Conservation (phyloP, 2,797 vertebrate species). For the Centroberyx gerrardi region DNA sequence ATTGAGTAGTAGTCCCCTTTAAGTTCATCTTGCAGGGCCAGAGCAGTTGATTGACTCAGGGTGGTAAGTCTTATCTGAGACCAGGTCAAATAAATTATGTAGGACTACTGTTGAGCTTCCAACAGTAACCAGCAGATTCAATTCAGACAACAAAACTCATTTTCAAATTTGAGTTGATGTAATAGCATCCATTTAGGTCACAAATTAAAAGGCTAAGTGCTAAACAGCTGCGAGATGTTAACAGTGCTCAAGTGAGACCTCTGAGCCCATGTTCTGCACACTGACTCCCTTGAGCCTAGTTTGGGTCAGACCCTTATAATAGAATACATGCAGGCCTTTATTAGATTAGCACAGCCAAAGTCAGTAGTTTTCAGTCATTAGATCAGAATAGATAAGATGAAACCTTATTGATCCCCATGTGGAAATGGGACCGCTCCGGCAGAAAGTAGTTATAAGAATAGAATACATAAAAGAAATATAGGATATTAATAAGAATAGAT, state of each 20-base stretch:
- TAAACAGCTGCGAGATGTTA: slow-evolving; percentile 66
- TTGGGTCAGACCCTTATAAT: slow-evolving; percentile 53
- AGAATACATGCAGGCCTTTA: slow-evolving; percentile 43
- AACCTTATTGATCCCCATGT: not conserved
- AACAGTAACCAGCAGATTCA: slow-evolving; percentile 28
- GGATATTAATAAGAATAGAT: too few relatives aligned
- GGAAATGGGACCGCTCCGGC: not conserved
- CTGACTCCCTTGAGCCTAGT: slow-evolving; percentile 42
- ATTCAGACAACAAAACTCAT: slow-evolving; percentile 42
- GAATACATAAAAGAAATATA: not conserved
- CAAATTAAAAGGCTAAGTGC: slow-evolving; percentile 53
- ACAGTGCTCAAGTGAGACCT: slow-evolving; percentile 44
- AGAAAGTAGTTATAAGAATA: too few relatives aligned
- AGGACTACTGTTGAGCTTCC: slow-evolving; percentile 10
- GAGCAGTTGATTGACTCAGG: not conserved
- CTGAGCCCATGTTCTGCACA: slow-evolving; percentile 48
- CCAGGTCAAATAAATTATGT: slow-evolving; percentile 18
- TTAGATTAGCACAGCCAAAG: slow-evolving; percentile 38
- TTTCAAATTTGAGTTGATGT: slow-evolving; percentile 60
- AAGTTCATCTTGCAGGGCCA: not conserved
- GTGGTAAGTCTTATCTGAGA: slow-evolving; percentile 8
- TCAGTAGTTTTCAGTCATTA: slow-evolving; percentile 35
- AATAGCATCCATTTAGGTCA: slow-evolving; percentile 52
- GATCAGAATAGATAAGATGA: slow-evolving; percentile 19
- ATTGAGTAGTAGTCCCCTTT: not conserved